phyloP scores from a whole-genome alignment of 2,113 vertebrate genomes.

The Plecotus auritus region DNA sequence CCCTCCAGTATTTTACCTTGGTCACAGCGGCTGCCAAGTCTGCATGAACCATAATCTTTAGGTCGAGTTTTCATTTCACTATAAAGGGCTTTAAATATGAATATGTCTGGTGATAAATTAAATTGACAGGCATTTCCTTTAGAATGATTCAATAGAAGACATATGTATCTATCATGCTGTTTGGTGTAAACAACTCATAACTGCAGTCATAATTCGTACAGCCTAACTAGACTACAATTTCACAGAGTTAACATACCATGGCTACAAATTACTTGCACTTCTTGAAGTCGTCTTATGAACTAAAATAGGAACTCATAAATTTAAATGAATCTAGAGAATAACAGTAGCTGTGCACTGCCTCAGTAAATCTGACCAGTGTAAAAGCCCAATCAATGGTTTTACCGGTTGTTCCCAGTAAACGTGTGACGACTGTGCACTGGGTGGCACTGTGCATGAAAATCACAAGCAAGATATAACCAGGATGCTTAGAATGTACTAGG shows the following conservation, averaged over 20 bases:
- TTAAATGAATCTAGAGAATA: slow-evolving; percentile 40
- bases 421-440: not conserved
- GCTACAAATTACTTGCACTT: slow-evolving; percentile 31
- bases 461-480: not conserved
- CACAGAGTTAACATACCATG: slow-evolving; percentile 38
- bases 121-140: slow-evolving; percentile 41
- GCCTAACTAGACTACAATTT: slow-evolving; percentile 32
- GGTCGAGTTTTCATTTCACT: slow-evolving; percentile 52
- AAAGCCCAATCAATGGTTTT: not conserved
- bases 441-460: not conserved
- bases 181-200: slow-evolving; percentile 24
- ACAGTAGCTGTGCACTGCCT: not conserved
- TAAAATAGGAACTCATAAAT: slow-evolving; percentile 31
- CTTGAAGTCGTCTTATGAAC: slow-evolving; percentile 35
- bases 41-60: slow-evolving; percentile 24
- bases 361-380: not conserved
- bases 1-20: not conserved
- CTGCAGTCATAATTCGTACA: not conserved
- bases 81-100: slow-evolving; percentile 49
- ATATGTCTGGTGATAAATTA: slow-evolving; percentile 45
- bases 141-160: slow-evolving; percentile 47
- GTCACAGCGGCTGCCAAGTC: slow-evolving; percentile 7
- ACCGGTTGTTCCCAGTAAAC: not conserved
- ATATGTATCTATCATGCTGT: not conserved
- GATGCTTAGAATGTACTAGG: not conserved